phyloP scores from a whole-genome alignment of 2,113 vertebrate species.

The Cynopterus brachyotis region DNA sequence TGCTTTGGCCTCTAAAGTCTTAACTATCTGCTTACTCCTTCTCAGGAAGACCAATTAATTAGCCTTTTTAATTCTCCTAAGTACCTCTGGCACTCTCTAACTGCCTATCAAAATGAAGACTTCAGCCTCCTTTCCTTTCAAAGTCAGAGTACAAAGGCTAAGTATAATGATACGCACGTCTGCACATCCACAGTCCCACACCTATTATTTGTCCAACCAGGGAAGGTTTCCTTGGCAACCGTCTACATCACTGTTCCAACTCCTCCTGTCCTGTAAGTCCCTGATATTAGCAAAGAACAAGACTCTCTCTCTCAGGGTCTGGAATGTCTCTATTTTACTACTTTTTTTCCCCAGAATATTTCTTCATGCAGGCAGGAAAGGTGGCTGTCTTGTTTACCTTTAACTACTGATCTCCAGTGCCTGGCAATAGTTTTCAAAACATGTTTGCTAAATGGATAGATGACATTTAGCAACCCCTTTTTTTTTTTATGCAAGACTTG shows the following conservation, averaged over 20 bases:
- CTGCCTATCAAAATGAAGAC: neutral
- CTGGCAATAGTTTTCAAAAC: neutral
- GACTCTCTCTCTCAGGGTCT: neutral
- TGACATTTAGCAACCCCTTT: neutral
- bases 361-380: neutral
- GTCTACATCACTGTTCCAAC: neutral
- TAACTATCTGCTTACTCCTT: neutral
- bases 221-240: constrained; percentile 56
- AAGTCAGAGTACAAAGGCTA: neutral
- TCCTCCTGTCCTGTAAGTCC: neutral
- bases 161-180: accelerated
- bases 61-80: constrained; percentile 4
- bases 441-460: constrained; percentile 3
- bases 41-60: neutral
- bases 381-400: neutral
- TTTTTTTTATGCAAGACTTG: neutral
- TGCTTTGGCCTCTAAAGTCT: neutral
- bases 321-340: neutral
- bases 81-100: neutral
- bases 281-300: neutral
- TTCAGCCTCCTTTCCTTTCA: neutral
- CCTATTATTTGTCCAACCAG: neutral
- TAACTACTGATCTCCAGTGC: neutral
- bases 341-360: neutral
- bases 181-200: neutral